phyloP scores from a whole-genome alignment of 2,888 invertebrate species.

The Hoplodrina blanda region DNA sequence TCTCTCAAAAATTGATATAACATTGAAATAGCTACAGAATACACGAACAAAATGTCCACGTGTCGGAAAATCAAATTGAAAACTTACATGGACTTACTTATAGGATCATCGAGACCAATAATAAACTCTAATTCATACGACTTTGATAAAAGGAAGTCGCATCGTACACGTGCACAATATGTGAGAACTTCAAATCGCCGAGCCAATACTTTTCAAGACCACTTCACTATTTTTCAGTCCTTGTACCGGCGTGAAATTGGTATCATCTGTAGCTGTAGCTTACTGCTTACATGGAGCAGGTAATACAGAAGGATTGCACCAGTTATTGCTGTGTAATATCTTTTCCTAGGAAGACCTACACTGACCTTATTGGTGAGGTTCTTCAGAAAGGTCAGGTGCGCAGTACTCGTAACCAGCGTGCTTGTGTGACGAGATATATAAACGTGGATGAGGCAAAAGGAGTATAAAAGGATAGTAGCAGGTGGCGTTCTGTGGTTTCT shows the following conservation, averaged over 20 bases:
- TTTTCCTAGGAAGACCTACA: too few relatives aligned
- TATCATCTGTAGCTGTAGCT: constrained; percentile 55
- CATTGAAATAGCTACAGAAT: not conserved
- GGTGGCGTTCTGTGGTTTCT: too few relatives aligned
- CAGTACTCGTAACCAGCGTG: too few relatives aligned
- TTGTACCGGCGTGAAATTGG: constrained; percentile 58
- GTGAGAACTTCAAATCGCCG: constrained; percentile 48
- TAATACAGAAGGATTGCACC: constrained; percentile 13
- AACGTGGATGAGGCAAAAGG: too few relatives aligned
- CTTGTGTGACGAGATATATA: too few relatives aligned
- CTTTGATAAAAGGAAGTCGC: constrained; percentile 40
- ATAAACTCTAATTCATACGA: constrained; percentile 9
- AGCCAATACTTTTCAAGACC: constrained; percentile 45
- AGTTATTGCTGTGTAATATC: too few relatives aligned
- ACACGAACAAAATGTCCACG: not conserved
- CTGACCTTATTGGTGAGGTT: too few relatives aligned
- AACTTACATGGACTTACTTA: not conserved
- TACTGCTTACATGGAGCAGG: constrained; percentile 9
- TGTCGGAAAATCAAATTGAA: not conserved
- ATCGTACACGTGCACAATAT: constrained; percentile 42
- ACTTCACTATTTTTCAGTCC: constrained; percentile 56
- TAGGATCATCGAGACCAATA: not conserved
- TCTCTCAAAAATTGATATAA: too few relatives aligned
- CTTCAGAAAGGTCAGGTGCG: too few relatives aligned
- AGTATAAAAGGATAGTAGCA: too few relatives aligned